Evolutionary conservation across 2,113 vertebrate genomes (phyloP).

Genomic region (Circaetus gallicus): DNA sequence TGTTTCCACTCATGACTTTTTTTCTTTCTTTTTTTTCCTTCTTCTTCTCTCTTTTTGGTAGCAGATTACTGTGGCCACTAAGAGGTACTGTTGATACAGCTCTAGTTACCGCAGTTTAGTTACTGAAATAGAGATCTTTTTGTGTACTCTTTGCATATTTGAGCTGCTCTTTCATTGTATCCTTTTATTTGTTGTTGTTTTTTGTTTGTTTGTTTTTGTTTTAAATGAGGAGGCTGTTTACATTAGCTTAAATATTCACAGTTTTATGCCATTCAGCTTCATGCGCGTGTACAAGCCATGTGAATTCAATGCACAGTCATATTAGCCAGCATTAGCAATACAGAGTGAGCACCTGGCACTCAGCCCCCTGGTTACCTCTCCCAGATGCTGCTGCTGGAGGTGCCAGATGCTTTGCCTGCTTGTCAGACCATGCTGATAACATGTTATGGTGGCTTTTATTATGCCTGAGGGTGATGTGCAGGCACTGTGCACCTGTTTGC

Average conservation of each 20-base stretch:
- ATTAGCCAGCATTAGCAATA: not conserved
- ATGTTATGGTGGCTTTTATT: not conserved
- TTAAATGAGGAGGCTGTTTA: not conserved
- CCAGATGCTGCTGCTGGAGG: not conserved
- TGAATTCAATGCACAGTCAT: not conserved
- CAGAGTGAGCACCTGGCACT: not conserved
- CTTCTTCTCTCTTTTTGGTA: not conserved
- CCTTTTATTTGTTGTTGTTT: not conserved
- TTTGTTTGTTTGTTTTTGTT: not conserved
- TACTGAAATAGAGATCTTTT: not conserved
- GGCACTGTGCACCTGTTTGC: not conserved
- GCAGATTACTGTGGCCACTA: conserved; percentile 39
- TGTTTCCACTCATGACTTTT: not conserved
- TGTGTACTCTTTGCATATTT: not conserved
- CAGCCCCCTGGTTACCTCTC: not conserved
- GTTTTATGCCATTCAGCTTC: not conserved
- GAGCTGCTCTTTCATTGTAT: not conserved
- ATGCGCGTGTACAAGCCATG: not conserved
- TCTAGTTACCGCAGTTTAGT: conserved; percentile 14
- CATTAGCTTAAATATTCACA: not conserved
- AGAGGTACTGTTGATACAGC: conserved; percentile 66
- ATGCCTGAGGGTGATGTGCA: not conserved
- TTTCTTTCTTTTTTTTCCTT: not conserved
- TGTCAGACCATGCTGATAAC: not conserved
- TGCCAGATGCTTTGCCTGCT: not conserved